Percentiles rank a stretch among this genome's conserved stretches.
These are phyloP conservation scores for Chelonoidis abingdonii DNA, from an alignment of 2,113 vertebrate genomes.

Conservation along the genomic window DNA sequence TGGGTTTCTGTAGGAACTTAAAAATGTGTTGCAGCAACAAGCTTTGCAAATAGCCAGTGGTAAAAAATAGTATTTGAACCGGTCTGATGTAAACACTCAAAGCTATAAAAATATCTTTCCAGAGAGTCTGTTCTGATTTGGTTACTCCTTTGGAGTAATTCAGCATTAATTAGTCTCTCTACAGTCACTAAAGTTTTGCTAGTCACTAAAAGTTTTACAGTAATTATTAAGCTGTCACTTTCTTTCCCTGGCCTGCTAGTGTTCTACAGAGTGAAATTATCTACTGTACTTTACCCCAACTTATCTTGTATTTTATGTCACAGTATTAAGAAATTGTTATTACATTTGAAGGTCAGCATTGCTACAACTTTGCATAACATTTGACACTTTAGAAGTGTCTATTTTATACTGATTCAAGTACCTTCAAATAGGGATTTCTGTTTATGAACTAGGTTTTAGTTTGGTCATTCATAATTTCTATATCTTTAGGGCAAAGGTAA, in stretches of 20 bases:
- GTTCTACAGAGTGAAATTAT: background rate
- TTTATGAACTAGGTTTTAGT: background rate
- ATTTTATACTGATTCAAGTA: background rate
- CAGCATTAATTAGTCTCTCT: accelerated
- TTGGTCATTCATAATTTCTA: accelerated
- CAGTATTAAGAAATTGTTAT: accelerated
- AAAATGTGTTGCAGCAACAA: background rate
- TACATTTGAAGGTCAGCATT: accelerated
- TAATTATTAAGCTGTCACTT: background rate
- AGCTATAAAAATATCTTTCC: background rate
- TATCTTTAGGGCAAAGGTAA: accelerated
- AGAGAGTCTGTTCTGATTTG: accelerated
- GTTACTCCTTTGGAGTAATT: background rate
- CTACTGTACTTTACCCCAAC: background rate
- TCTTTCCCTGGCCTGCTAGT: background rate
- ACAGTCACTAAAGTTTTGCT: background rate
- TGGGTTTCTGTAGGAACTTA: accelerated
- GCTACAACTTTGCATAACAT: accelerated
- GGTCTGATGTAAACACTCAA: background rate
- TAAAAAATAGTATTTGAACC: background rate
- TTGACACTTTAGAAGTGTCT: accelerated
- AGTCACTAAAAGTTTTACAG: background rate
- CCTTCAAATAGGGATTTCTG: accelerated
- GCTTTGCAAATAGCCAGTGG: background rate
- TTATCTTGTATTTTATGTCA: background rate